A percentile compares a stretch with the other conserved stretches of the same genome.
Evolutionary conservation across 2,888 invertebrate species (phyloP).

Genomic region (Clivina fossor): DNA sequence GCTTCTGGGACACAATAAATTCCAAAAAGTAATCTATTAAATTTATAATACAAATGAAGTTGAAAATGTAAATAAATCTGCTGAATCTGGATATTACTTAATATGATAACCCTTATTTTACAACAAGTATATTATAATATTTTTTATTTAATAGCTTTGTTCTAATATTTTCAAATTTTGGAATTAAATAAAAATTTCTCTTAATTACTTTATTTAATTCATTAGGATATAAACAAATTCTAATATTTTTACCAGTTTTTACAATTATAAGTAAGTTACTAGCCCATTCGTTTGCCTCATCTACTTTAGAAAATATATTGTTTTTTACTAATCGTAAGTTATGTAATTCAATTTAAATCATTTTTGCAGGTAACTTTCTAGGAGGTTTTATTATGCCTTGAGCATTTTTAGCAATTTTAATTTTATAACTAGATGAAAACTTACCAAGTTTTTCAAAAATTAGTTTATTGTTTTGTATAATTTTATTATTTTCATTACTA

Average conservation of each 20-base stretch:
- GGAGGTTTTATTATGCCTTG: too few relatives aligned
- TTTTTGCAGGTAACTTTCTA: too few relatives aligned
- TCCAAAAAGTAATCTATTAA: slow-evolving; percentile 20
- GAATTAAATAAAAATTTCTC: slow-evolving; percentile 19
- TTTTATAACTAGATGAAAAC: too few relatives aligned
- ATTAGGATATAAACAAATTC: slow-evolving; percentile 8
- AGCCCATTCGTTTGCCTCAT: slow-evolving; percentile 11
- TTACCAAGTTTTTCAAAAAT: too few relatives aligned
- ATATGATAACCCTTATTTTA: slow-evolving; percentile 19
- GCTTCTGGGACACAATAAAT: slow-evolving; percentile 7
- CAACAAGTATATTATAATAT: slow-evolving; percentile 12
- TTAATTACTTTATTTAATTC: slow-evolving; percentile 18
- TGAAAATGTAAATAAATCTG: slow-evolving; percentile 21
- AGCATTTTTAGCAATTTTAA: too few relatives aligned
- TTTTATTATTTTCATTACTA: too few relatives aligned
- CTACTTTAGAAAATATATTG: slow-evolving; percentile 17
- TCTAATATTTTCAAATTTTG: slow-evolving; percentile 12
- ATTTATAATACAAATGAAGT: slow-evolving; percentile 20
- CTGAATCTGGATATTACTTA: not conserved
- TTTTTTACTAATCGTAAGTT: slow-evolving; percentile 8
- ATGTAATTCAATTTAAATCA: slow-evolving; percentile 4
- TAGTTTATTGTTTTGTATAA: too few relatives aligned
- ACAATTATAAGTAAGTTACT: slow-evolving; percentile 8
- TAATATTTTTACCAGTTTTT: slow-evolving; percentile 13
- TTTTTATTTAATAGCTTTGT: slow-evolving; percentile 4